Conservation (phyloP, 2,113 vertebrate genomes). For the Chrysemys picta region DNA sequence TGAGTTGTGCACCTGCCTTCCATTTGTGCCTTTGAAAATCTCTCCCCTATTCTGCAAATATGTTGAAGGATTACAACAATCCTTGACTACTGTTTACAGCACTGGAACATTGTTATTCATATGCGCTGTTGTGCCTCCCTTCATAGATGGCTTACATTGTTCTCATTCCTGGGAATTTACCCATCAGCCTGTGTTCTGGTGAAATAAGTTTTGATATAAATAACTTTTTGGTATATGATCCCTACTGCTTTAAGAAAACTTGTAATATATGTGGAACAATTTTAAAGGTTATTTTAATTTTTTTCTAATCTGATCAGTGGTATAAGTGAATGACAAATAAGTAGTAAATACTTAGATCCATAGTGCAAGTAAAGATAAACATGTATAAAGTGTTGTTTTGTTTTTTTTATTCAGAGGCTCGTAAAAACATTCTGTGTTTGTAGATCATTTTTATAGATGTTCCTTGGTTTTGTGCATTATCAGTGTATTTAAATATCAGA, state of each 20-base stretch:
- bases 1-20: background rate
- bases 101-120: background rate
- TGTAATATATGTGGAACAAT: background rate
- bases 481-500: background rate
- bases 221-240: background rate
- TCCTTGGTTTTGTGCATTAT: background rate
- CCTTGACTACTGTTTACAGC: background rate
- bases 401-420: background rate
- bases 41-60: background rate
- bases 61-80: background rate
- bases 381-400: background rate
- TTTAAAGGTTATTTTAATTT: background rate
- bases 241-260: background rate
- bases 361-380: background rate
- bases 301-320: background rate
- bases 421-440: background rate
- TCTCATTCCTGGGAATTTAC: background rate
- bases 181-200: background rate
- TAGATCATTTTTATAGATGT: background rate
- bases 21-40: background rate
- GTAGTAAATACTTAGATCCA: background rate
- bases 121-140: background rate
- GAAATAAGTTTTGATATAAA: background rate
- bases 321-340: background rate
- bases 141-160: background rate